phyloP scores from a whole-genome alignment of 2,797 vertebrate genomes.

The Sarcophilus harrisii region DNA sequence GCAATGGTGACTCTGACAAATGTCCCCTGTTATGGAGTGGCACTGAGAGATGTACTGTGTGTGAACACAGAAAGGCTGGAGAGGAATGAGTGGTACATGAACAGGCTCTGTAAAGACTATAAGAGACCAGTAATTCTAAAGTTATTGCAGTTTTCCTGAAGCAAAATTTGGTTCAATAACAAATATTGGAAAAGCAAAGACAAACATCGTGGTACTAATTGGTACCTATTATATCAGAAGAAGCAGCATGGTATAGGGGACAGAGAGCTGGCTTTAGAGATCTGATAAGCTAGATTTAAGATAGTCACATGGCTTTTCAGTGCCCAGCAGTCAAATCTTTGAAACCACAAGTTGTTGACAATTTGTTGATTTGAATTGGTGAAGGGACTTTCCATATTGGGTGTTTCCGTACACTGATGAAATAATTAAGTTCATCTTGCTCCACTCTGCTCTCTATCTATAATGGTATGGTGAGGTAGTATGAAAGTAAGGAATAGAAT shows the following conservation, averaged over 20 bases:
- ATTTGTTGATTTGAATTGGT: background rate
- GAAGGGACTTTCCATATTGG: background rate
- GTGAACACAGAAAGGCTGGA: background rate
- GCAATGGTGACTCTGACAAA: background rate
- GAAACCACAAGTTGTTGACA: background rate
- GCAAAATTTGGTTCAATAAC: background rate
- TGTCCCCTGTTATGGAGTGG: background rate
- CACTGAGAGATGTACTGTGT: background rate
- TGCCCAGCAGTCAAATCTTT: background rate
- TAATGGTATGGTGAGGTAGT: background rate
- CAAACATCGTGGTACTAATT: background rate
- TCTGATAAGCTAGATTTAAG: background rate
- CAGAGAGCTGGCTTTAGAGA: background rate
- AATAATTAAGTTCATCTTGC: background rate
- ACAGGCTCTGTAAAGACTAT: background rate
- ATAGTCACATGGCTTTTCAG: background rate
- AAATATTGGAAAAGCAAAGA: background rate
- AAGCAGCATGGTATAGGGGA: background rate
- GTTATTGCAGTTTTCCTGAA: background rate
- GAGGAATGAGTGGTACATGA: background rate
- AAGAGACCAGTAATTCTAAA: background rate
- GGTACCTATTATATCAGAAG: background rate
- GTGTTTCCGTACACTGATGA: background rate
- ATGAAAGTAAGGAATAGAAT: background rate
- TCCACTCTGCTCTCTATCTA: background rate